Evolutionary conservation across 2,888 invertebrate genomes (phyloP), one percentile per base, ranked within the genome.

Genomic region (Deilephila elpenor): DNA sequence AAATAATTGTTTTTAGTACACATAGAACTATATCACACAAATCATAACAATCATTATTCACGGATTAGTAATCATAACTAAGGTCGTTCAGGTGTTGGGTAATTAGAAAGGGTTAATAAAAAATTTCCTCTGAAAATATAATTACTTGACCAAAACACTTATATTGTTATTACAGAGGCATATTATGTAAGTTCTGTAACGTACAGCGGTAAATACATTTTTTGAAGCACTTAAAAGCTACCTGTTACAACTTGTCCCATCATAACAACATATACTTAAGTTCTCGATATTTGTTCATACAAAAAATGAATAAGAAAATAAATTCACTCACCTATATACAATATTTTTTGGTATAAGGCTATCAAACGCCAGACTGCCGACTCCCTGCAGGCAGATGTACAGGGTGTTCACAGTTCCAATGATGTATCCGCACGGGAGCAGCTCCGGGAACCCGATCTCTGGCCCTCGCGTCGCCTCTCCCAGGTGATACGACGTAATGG

Each of bases 261-360:
- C 5, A 32, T 32, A 32, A 32, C 32, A 32, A 32, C 5, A 32
- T 32, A 32, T 5, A 32, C 32, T 44, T n/a, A 14, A 14, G 3
- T 3, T 14, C 1, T 44, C 4, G 14, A 4, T 44, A 44, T 44
- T 32, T 44, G 44, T 44, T 11, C 14, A 44, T 3, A 44, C 44
- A 44, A 44, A 44, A 37, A 44, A 44, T 14, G 8, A 0, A 60
- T 19, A 20, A 34, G 19, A 17, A 59, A 72, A 61, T 19, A 59
- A 67, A 6, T 67, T 32, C 61, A 84, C 96, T 85, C 95, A 95
- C 90, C 99, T 97, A 93, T 99, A 98, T 73, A 99, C 97, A 84
- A 99, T 98, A 84, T 98, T 98, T 94, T 99, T 98, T 79, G 99
- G 99, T 90, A 99, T 98, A 78, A 99, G 95, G 74, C 99, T 99